Percentiles rank a stretch among this genome's conserved stretches.
phyloP scores from a whole-genome alignment of 2,888 invertebrate genomes.

The Ormia ochracea region DNA sequence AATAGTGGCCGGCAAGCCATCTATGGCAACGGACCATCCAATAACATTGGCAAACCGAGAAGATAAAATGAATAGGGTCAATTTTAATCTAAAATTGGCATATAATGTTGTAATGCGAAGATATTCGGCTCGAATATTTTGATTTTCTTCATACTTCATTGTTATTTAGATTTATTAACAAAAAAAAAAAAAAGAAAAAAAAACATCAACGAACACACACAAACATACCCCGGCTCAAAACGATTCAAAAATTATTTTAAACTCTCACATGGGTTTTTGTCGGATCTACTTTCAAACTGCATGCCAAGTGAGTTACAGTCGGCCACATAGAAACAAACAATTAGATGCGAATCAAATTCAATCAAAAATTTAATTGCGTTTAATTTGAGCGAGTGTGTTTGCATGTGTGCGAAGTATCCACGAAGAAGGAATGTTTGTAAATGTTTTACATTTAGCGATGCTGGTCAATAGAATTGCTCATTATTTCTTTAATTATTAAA shows the following conservation, averaged over 20 bases:
- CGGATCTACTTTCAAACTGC: slow-evolving; percentile 32
- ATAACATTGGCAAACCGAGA: slow-evolving; percentile 75
- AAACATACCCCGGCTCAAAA: neutral
- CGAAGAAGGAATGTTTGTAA: slow-evolving; percentile 12
- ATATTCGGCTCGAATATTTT: slow-evolving; percentile 21
- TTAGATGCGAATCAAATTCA: slow-evolving; percentile 8
- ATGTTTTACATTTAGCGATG: slow-evolving; percentile 55
- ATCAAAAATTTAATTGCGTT: slow-evolving; percentile 12
- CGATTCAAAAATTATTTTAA: neutral
- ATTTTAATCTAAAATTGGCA: slow-evolving; percentile 2
- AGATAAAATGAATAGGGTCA: slow-evolving; percentile 69
- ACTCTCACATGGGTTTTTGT: neutral
- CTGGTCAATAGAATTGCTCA: slow-evolving; percentile 63
- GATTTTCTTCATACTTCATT: slow-evolving; percentile 41
- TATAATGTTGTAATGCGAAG: neutral
- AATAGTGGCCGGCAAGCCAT: slow-evolving; percentile 63
- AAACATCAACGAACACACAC: slow-evolving; percentile 14
- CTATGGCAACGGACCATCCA: slow-evolving; percentile 70
- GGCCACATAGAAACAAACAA: neutral
- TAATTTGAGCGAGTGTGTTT: neutral
- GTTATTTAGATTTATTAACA: slow-evolving; percentile 57
- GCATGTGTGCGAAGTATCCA: neutral
- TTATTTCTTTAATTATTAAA: slow-evolving; percentile 13
- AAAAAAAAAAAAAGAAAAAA: neutral
- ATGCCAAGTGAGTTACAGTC: slow-evolving; percentile 31